Evolutionary conservation across 1,140 invertebrate species (phyloP).

Genomic region (Ridgeia piscesae): DNA sequence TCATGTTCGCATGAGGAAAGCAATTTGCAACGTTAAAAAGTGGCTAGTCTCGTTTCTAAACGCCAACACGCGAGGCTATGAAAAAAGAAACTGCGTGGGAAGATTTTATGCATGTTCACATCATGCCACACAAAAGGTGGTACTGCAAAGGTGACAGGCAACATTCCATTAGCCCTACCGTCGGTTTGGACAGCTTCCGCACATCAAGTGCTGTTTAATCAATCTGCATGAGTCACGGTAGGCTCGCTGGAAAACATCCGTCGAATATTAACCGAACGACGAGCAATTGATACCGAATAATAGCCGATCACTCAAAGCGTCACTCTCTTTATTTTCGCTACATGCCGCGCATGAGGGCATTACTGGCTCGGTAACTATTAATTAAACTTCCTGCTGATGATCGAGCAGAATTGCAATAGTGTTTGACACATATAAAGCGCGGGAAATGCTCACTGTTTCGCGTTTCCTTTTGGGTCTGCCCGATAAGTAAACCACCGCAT

Average conservation of each 20-base stretch:
- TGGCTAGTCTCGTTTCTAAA: background rate
- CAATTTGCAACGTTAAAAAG: background rate
- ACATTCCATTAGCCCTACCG: background rate
- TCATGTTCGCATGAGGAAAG: background rate
- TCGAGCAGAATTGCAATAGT: background rate
- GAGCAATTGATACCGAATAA: background rate
- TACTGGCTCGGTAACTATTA: background rate
- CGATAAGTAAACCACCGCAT: background rate
- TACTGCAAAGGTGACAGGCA: background rate
- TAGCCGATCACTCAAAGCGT: background rate
- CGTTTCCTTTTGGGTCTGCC: background rate
- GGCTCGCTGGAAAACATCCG: background rate
- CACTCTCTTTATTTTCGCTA: background rate
- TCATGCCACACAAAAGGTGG: background rate
- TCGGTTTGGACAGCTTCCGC: background rate
- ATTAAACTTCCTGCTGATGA: background rate
- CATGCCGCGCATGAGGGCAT: background rate
- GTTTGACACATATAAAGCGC: background rate
- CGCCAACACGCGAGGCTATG: background rate
- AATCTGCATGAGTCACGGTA: background rate
- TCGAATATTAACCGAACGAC: background rate
- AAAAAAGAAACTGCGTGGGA: background rate
- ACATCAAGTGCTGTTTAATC: background rate
- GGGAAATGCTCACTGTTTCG: background rate
- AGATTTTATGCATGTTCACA: background rate